Base-by-base conservation (phyloP, 2,113 vertebrate species). In the Campylorhamphus procurvoides region DNA sequence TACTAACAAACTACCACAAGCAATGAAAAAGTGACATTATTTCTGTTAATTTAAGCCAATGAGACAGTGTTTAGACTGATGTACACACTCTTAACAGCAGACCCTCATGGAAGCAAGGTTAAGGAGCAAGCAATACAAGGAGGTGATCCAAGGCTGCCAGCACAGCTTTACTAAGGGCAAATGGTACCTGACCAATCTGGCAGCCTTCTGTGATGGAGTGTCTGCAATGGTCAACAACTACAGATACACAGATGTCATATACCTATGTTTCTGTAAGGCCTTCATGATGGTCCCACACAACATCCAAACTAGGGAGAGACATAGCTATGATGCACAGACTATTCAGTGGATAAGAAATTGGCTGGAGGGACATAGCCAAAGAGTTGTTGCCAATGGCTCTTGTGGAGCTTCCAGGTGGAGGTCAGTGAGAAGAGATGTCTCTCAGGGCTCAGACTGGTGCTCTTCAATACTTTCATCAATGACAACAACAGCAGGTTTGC, bases 401-500 rank as follows among this genome's bases (percentile, higher is more conserved):
- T 63, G 19, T 27, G 35, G 19, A 39, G 10, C 5, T 39, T 64
- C 25, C 35, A 64, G 19, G 35, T 11, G 7, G 16, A 72, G 24
- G 24, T 10, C n/a, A 62, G 28, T 67, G 71, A 58, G 42, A 12
- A 40, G 2, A 19, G 42, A 3, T 25, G n/a, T 2, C 47, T 4
- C 67, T 80, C 20, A 56, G 40, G 16, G 40, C n/a, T 31, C 29
- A 35, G 17, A 12, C 20, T 63, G 49, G 19, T 49, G 35, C 14
- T 35, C 20, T 31, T 49, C 29, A 0, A 0, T 56, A 18, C 31
- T 35, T 18, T 58, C 59, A 35, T 4, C 42, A 42, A 9, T 35
- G 40, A 27, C 19, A 47, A 9, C 56, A 47, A 5, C 18, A 42
- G 35, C 58, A 72, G 17, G 5, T 35, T 72, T 72, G 1, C 2